Conservation (phyloP, 2,888 invertebrate species). For the Noctua pronuba region DNA sequence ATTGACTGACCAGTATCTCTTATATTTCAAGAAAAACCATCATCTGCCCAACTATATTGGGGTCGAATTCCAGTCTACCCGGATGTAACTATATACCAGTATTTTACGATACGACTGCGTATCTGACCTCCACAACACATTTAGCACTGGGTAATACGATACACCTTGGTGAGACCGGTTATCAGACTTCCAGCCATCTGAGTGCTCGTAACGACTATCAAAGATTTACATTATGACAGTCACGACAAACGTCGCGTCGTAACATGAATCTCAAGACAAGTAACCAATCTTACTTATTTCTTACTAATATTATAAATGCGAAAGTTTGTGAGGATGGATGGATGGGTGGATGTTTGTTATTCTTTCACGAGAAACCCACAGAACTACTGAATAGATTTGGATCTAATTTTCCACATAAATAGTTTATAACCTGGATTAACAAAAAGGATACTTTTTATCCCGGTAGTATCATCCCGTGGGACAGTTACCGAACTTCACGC, state of each 20-base stretch:
- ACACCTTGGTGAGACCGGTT: not conserved
- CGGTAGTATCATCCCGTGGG: too few relatives aligned
- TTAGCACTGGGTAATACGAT: not conserved
- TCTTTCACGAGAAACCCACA: too few relatives aligned
- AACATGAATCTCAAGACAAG: not conserved
- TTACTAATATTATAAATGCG: too few relatives aligned
- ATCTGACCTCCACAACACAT: not conserved
- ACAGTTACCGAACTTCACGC: too few relatives aligned
- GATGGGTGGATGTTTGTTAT: too few relatives aligned
- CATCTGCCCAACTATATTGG: not conserved
- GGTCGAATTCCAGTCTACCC: not conserved
- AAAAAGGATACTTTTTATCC: too few relatives aligned
- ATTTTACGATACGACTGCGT: not conserved
- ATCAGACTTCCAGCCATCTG: not conserved
- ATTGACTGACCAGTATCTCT: not conserved
- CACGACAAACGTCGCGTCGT: not conserved
- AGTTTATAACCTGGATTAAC: too few relatives aligned
- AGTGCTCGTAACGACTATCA: not conserved
- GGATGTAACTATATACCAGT: not conserved
- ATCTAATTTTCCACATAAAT: too few relatives aligned
- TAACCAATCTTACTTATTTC: not conserved
- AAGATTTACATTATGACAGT: not conserved
- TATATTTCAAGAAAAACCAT: not conserved
- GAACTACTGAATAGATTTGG: too few relatives aligned
- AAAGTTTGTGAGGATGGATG: too few relatives aligned